A percentile compares a stretch with the other conserved stretches of the same genome.
Evolutionary conservation across 2,888 invertebrate species (phyloP).

Genomic region (Apamea epomidion): DNA sequence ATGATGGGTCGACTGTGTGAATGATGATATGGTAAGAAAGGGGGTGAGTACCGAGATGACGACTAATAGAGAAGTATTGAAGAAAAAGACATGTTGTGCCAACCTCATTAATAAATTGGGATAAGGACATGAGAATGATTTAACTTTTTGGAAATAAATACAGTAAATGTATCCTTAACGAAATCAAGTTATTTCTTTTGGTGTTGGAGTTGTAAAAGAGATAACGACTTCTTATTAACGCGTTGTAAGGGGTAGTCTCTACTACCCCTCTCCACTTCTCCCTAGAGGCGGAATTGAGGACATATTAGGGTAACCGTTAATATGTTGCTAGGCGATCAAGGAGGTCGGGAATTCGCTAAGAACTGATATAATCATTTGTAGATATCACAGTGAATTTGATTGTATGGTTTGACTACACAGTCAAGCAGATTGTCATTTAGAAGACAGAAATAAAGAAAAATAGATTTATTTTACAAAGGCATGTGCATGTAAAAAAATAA

Average conservation of each 20-base stretch:
- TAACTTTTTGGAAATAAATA: constrained; percentile 48
- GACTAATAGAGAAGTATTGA: too few relatives aligned
- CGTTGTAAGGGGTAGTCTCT: neutral
- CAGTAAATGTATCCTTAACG: constrained; percentile 35
- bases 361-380: constrained; percentile 12
- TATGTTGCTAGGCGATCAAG: constrained; percentile 32
- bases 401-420: neutral
- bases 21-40: too few relatives aligned
- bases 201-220: constrained; percentile 16
- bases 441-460: neutral
- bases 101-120: too few relatives aligned
- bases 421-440: neutral
- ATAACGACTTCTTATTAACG: constrained; percentile 29
- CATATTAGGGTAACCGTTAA: constrained; percentile 24
- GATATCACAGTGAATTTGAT: neutral
- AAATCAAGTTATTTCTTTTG: constrained; percentile 43
- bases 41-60: too few relatives aligned
- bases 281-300: neutral
- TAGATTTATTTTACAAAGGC: too few relatives aligned
- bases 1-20: too few relatives aligned
- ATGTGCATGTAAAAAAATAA: too few relatives aligned
- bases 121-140: neutral
- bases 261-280: too few relatives aligned
- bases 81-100: too few relatives aligned
- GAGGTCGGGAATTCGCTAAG: constrained; percentile 8